Conservation (phyloP, 2,113 vertebrate species). For the Pseudonaja textilis region DNA sequence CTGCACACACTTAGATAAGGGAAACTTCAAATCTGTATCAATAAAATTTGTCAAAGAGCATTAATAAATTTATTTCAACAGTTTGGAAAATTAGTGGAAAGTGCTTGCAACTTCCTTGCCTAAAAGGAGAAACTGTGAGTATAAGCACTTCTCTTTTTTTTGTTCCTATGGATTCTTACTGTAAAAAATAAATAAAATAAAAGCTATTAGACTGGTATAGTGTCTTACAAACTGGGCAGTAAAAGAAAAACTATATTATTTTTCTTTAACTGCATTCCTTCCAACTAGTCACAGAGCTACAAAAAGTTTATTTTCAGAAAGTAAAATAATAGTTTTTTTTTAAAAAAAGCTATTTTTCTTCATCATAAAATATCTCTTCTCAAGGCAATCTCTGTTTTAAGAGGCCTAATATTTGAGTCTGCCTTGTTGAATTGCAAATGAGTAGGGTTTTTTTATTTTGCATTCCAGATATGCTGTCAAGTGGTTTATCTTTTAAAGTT, state of each 20-base stretch:
- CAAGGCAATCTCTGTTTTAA: background rate
- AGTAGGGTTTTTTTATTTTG: background rate
- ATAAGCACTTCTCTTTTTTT: background rate
- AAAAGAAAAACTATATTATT: background rate
- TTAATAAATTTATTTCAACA: background rate
- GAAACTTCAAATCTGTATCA: background rate
- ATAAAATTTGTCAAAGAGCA: background rate
- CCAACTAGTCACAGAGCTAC: background rate
- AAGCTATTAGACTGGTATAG: background rate
- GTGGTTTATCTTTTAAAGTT: constrained; percentile 13
- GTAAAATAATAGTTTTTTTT: background rate
- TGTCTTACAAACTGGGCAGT: background rate
- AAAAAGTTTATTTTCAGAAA: background rate
- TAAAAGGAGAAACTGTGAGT: background rate
- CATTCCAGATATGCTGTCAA: background rate
- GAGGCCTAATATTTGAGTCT: background rate
- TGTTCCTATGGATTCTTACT: background rate
- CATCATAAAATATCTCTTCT: background rate
- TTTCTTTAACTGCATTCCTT: background rate
- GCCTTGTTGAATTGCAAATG: background rate
- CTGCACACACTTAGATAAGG: background rate
- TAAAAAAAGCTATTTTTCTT: background rate
- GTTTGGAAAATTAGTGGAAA: background rate
- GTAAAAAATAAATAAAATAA: background rate
- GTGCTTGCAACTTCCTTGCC: background rate